These are phyloP conservation scores for Drosophila chauvacae DNA, from an alignment of 1,140 invertebrate genomes.

Conservation along the genomic window DNA sequence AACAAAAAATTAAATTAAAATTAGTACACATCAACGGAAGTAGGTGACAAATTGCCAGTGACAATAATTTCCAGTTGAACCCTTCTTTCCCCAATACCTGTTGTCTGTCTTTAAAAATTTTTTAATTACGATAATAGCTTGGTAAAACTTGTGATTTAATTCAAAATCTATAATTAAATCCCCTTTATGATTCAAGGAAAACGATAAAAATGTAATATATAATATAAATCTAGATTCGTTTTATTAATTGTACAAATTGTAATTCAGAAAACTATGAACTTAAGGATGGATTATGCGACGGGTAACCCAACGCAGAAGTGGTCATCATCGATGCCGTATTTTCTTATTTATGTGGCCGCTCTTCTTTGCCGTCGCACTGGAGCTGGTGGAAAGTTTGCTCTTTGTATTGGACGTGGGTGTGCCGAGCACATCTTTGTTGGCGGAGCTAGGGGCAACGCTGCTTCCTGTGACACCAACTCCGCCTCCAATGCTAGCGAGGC, in stretches of 20 bases:
- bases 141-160: too few species aligned
- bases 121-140: too few species aligned
- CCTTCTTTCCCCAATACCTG: too few species aligned
- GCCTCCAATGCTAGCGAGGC: conserved; percentile 5
- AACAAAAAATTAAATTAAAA: too few species aligned
- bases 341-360: conserved; percentile 76
- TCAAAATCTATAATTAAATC: too few species aligned
- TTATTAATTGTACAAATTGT: conserved; percentile 40
- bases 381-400: conserved; percentile 70
- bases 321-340: conserved; percentile 81
- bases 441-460: conserved; percentile 4
- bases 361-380: conserved; percentile 77
- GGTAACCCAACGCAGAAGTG: neutral
- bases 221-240: conserved; percentile 19
- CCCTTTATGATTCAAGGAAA: neutral
- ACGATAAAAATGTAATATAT: neutral
- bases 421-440: conserved; percentile 58
- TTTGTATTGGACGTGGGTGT: conserved; percentile 77
- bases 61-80: too few species aligned
- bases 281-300: neutral
- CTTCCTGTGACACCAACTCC: conserved; percentile 6
- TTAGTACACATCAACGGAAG: too few species aligned
- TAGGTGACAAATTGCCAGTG: too few species aligned
- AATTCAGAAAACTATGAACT: conserved; percentile 26
- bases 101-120: too few species aligned